phyloP scores from a whole-genome alignment of 2,113 vertebrate genomes.

The Corythornis vintsioides region DNA sequence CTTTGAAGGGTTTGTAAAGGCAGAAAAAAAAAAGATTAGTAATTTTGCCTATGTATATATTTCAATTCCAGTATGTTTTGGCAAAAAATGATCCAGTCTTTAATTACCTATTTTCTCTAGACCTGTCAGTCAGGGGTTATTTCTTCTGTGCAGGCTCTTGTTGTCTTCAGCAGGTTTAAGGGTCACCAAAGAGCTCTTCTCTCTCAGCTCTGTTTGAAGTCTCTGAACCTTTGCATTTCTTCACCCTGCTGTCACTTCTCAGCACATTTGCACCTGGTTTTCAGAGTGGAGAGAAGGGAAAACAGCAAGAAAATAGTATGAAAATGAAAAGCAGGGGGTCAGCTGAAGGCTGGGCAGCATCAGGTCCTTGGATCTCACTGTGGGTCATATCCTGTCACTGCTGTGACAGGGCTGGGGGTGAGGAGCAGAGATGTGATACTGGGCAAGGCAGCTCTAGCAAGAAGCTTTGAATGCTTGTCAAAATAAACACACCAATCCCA shows the following conservation, averaged over 20 bases:
- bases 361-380: background rate
- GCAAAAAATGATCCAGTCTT: background rate
- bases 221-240: background rate
- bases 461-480: background rate
- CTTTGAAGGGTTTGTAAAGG: background rate
- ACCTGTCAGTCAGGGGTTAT: background rate
- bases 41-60: background rate
- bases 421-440: background rate
- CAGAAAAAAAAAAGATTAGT: background rate
- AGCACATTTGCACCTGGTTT: accelerated
- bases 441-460: background rate
- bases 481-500: background rate
- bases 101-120: background rate
- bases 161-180: background rate
- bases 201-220: background rate
- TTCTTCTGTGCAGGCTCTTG: background rate
- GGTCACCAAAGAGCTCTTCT: background rate
- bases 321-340: background rate
- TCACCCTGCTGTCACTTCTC: background rate
- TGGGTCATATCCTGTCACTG: background rate
- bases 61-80: background rate
- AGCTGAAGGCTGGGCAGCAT: background rate
- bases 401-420: background rate
- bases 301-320: background rate
- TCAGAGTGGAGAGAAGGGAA: background rate